These are phyloP conservation scores for Phoeniculus purpureus DNA, from an alignment of 2,797 vertebrate species.

Conservation along the genomic window DNA sequence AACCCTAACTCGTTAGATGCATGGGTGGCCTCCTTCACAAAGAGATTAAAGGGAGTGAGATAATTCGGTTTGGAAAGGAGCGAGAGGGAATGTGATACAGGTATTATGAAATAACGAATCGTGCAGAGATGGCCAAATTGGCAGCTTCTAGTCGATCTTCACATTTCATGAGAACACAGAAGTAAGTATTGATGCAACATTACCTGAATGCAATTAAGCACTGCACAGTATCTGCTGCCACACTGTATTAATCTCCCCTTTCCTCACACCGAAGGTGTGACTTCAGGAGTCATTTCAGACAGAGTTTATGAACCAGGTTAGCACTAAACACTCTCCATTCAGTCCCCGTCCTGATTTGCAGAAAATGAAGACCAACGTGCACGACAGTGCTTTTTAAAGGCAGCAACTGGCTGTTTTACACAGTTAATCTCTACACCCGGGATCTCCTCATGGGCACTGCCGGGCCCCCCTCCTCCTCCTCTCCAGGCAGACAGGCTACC, in stretches of 20 bases:
- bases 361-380: neutral
- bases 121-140: slow-evolving; percentile 54
- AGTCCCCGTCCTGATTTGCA: neutral
- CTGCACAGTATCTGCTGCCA: neutral
- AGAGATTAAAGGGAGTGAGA: slow-evolving; percentile 52
- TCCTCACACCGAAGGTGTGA: neutral
- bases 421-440: neutral
- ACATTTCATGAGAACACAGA: slow-evolving; percentile 51
- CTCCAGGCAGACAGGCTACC: neutral
- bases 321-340: neutral
- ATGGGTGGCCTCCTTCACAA: slow-evolving; percentile 61
- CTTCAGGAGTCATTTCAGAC: neutral
- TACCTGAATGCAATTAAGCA: slow-evolving; percentile 18
- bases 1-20: neutral
- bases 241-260: neutral
- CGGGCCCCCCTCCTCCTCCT: neutral
- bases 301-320: neutral
- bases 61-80: slow-evolving; percentile 62
- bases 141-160: slow-evolving; percentile 48
- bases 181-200: slow-evolving; percentile 27
- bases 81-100: slow-evolving; percentile 50
- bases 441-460: neutral
- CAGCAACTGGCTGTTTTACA: neutral
- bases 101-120: slow-evolving; percentile 72
- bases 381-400: neutral